phyloP scores from a whole-genome alignment of 2,797 vertebrate genomes.

The Gobio occitaniae region DNA sequence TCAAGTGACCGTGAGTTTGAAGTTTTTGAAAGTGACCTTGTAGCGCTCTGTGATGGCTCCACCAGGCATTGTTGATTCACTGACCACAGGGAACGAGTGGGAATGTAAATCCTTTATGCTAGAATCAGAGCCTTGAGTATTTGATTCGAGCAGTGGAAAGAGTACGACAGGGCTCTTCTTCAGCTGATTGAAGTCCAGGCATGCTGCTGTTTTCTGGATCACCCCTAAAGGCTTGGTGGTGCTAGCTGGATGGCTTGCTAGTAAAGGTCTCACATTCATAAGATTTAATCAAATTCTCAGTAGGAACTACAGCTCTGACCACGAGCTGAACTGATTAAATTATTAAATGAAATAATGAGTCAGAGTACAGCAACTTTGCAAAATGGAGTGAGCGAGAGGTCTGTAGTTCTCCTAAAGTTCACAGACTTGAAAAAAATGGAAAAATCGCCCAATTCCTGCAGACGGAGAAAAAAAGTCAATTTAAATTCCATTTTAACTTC shows the following conservation, averaged over 20 bases:
- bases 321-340: not conserved
- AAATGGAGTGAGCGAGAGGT: not conserved
- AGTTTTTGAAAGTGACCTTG: conserved; percentile 30
- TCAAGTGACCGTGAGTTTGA: not conserved
- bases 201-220: conserved; percentile 3
- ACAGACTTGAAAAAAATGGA: not conserved
- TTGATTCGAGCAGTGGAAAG: conserved; percentile 10
- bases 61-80: conserved; percentile 8
- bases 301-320: not conserved
- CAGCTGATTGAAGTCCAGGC: conserved; percentile 8
- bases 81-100: not conserved
- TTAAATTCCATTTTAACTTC: not conserved
- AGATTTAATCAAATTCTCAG: conserved; percentile 38
- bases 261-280: conserved; percentile 3
- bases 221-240: not conserved
- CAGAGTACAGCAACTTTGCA: not conserved
- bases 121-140: conserved; percentile 5
- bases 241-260: not conserved
- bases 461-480: too few species aligned
- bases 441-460: not conserved
- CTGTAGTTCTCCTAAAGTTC: not conserved
- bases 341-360: not conserved
- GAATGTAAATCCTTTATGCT: not conserved
- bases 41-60: not conserved
- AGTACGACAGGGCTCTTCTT: not conserved